Conservation (phyloP, 2,888 invertebrate genomes). For the Erebia palarica region DNA sequence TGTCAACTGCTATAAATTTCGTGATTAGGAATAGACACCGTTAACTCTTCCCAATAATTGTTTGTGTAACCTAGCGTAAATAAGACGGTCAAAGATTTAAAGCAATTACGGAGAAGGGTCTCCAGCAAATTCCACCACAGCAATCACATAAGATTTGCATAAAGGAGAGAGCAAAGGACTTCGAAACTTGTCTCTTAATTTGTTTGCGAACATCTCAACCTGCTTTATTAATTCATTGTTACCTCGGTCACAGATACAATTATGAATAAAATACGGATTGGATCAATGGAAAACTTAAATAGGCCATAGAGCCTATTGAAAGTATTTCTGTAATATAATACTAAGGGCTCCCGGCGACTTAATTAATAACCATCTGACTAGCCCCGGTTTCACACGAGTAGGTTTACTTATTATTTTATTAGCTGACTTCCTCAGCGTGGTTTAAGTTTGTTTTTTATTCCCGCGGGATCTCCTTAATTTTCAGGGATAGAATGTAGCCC, state of each 20-base stretch:
- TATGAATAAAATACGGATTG: background rate
- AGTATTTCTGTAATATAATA: background rate
- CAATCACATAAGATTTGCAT: conserved; percentile 19
- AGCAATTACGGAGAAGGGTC: conserved; percentile 15
- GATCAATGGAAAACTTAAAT: background rate
- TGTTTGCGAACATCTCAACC: conserved; percentile 13
- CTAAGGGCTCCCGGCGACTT: too few species aligned
- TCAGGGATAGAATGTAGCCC: too few species aligned
- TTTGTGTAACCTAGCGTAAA: conserved; percentile 7
- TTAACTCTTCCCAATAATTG: conserved; percentile 1
- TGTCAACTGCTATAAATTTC: too few species aligned
- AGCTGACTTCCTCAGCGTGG: too few species aligned
- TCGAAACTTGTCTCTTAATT: conserved; percentile 12
- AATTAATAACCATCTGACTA: too few species aligned
- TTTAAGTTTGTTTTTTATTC: too few species aligned
- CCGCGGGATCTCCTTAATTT: too few species aligned
- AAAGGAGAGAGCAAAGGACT: conserved; percentile 9
- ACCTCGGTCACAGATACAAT: background rate
- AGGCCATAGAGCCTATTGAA: background rate
- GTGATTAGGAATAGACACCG: background rate
- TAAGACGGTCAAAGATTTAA: conserved; percentile 19
- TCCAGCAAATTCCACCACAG: conserved; percentile 4
- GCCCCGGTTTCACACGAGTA: too few species aligned
- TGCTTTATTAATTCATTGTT: conserved; percentile 15
- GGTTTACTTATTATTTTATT: too few species aligned